phyloP scores from a whole-genome alignment of 2,888 invertebrate genomes.

The Drosophila paracracens region DNA sequence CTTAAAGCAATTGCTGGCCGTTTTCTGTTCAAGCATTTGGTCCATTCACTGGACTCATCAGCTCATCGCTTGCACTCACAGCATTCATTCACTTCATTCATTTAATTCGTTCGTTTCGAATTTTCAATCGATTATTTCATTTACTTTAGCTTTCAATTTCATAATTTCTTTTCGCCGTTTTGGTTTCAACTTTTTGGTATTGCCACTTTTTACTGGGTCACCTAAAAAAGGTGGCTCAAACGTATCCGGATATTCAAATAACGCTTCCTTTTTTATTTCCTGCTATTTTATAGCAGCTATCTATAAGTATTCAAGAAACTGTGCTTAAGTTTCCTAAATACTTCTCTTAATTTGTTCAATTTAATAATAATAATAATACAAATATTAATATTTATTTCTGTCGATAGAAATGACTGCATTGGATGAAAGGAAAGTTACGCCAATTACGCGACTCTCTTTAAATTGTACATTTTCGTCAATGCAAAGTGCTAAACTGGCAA shows the following conservation, averaged over 20 bases:
- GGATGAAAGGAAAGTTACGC: constrained; percentile 11
- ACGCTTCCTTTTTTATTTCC: neutral
- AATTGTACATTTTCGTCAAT: neutral
- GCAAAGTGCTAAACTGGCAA: constrained; percentile 10
- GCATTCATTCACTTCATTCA: constrained; percentile 2
- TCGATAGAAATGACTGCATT: constrained; percentile 6
- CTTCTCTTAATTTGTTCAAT: too few species aligned
- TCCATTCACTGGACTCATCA: neutral
- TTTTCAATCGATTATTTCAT: neutral
- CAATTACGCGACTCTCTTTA: constrained; percentile 26
- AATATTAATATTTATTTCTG: too few species aligned
- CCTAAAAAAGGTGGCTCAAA: neutral
- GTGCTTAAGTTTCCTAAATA: neutral
- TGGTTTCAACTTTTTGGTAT: neutral
- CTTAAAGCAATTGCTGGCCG: neutral
- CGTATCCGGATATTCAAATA: neutral
- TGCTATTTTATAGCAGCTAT: neutral
- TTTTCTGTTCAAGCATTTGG: neutral
- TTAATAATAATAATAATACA: neutral
- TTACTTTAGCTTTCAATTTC: neutral
- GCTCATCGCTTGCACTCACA: neutral
- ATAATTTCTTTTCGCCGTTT: neutral
- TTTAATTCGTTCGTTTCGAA: neutral
- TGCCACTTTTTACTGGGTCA: neutral
- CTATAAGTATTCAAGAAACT: neutral